Evolutionary conservation across 2,888 invertebrate genomes (phyloP).

Genomic region (Thera britannica): DNA sequence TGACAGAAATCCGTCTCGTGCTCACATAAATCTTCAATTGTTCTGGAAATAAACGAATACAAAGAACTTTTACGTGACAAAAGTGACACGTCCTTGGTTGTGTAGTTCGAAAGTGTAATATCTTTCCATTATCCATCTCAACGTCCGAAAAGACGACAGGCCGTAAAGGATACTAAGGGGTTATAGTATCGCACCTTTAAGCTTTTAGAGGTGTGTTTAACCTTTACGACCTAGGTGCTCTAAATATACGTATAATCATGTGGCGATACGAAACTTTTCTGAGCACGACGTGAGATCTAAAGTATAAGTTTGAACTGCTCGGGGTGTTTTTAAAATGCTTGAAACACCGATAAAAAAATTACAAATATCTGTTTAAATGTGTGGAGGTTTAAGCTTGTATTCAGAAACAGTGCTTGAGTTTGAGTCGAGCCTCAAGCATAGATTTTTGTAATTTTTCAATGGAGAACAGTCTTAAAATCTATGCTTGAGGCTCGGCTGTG

Average conservation of each 20-base stretch:
- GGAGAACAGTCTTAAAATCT: no score
- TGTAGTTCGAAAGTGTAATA: conserved; percentile 22
- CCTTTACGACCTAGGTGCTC: conserved; percentile 11
- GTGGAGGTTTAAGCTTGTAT: no score
- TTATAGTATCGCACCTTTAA: conserved; percentile 12
- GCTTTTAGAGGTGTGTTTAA: conserved; percentile 11
- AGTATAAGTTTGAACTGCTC: no score
- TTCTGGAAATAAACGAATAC: conserved; percentile 68
- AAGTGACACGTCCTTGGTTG: conserved; percentile 42
- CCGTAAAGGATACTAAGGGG: conserved; percentile 15
- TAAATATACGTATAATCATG: conserved; percentile 3
- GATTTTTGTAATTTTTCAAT: no score
- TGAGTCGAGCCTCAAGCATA: no score
- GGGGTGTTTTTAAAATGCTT: no score
- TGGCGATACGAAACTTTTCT: neutral
- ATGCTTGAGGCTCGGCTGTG: no score
- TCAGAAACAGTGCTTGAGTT: no score
- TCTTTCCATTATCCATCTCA: conserved; percentile 24
- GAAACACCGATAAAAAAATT: no score
- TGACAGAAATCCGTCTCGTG: conserved; percentile 63
- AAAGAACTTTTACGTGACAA: conserved; percentile 61
- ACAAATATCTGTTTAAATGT: no score
- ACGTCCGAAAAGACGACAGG: conserved; percentile 15
- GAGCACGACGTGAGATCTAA: no score
- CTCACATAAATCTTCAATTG: conserved; percentile 64